These are phyloP conservation scores for Margaritifera margaritifera DNA, from an alignment of 2,888 invertebrate genomes.

Conservation along the genomic window DNA sequence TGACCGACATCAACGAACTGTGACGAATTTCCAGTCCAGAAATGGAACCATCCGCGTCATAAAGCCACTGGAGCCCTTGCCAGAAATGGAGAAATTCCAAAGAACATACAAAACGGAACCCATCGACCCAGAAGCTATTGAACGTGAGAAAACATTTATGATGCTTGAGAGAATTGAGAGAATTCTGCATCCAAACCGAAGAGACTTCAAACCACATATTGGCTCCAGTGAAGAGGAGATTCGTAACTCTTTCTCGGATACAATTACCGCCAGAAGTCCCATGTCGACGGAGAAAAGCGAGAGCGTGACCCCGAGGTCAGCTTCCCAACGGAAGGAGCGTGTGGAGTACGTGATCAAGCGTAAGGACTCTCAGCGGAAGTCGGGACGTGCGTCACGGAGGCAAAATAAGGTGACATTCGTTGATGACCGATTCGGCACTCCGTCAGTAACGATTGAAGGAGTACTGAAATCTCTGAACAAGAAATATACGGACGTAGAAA, in stretches of 20 bases:
- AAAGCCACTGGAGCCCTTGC: slow-evolving; percentile 34
- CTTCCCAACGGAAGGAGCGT: slow-evolving; percentile 20
- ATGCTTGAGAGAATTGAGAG: slow-evolving; percentile 39
- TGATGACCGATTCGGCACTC: slow-evolving; percentile 24
- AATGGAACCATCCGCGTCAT: slow-evolving; percentile 40
- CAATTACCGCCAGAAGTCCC: slow-evolving; percentile 15
- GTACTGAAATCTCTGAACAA: slow-evolving; percentile 28
- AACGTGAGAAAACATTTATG: slow-evolving; percentile 43
- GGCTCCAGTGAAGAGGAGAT: slow-evolving; percentile 42
- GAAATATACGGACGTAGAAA: slow-evolving; percentile 28
- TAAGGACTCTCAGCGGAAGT: slow-evolving; percentile 16
- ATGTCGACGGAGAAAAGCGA: slow-evolving; percentile 16
- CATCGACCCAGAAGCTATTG: slow-evolving; percentile 38
- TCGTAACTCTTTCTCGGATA: slow-evolving; percentile 24
- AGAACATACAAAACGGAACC: slow-evolving; percentile 26
- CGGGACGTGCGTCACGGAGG: slow-evolving; percentile 11
- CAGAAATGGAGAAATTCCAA: slow-evolving; percentile 38
- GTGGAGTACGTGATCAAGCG: slow-evolving; percentile 14
- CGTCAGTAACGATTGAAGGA: slow-evolving; percentile 28
- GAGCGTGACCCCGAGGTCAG: slow-evolving; percentile 5
- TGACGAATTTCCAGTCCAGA: slow-evolving; percentile 39
- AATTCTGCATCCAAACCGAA: slow-evolving; percentile 38
- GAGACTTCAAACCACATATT: slow-evolving; percentile 19
- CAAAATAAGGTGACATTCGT: slow-evolving; percentile 25
- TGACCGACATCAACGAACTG: slow-evolving; percentile 36